Base-by-base conservation (phyloP, 1,140 invertebrate genomes). In the Aphaenogaster floridana region DNA sequence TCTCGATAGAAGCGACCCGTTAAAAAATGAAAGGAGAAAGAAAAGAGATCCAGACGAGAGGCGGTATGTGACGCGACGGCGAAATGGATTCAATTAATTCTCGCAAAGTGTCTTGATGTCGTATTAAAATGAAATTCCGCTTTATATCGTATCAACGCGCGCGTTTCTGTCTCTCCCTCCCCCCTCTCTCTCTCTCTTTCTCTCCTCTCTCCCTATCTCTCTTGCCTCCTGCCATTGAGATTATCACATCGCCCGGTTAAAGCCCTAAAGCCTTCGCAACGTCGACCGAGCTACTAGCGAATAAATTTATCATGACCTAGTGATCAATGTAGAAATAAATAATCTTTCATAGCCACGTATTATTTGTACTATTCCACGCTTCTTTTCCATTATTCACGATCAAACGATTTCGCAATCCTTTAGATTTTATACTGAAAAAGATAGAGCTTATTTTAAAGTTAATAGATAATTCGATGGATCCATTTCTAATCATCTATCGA, bases 251-350 rank as follows among this genome's bases (percentile, higher is more conserved):
- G 80, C 81, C 85, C 79, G 89, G 84, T 87, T 83, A 76, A 66
- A 63, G 48, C 80, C 83, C 63, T 80, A 86, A 83, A 86, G 84
- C 86, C 80, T 86, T 88, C 69, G 87, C 71, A 78, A 80, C 81
- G 59, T 87, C 81, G 71, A 76, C 64, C 74, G 61, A 81, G 78
- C 42, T 28, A 52, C 48, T 59, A 59, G 78, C 63, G 86, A 89
- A 80, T 61, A 87, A 89, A 88, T 94, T 93, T 94, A 94, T 94
- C 91, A 90, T 90, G 90, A 87, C 90, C 94, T 92, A 94, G 93
- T 93, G 93, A 94, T 94, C 93, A 91, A 89, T 80, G 74, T 68
- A 86, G 90, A 94, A 94, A 93, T 94, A 94, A 94, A 92, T 92
- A 92, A 93, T 93, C 92, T 93, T 91, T 91, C 90, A 71, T 87